These are phyloP conservation scores for Agrypnia vestita DNA, from an alignment of 1,140 invertebrate species.

Conservation along the genomic window DNA sequence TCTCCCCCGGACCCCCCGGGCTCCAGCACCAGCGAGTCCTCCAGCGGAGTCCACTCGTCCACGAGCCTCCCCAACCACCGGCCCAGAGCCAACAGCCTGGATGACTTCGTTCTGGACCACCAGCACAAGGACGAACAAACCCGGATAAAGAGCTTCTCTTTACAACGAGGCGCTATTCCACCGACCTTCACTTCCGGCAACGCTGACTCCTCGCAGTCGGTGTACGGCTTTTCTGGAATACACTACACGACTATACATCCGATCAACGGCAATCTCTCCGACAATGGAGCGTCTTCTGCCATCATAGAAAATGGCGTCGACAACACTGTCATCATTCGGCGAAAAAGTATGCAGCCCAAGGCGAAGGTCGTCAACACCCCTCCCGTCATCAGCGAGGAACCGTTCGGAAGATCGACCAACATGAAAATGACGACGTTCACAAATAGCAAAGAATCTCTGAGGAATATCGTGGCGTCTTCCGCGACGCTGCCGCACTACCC, in stretches of 20 bases:
- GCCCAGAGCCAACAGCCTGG: conserved; percentile 56
- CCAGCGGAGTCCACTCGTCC: conserved; percentile 83
- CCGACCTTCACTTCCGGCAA: conserved; percentile 63
- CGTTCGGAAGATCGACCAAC: conserved; percentile 82
- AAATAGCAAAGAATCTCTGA: conserved; percentile 72
- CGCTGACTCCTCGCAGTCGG: conserved; percentile 64
- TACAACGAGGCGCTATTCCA: conserved; percentile 63
- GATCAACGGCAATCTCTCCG: conserved; percentile 57
- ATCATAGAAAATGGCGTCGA: conserved; percentile 65
- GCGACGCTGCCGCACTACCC: conserved; percentile 80
- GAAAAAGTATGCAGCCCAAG: conserved; percentile 69
- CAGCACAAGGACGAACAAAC: conserved; percentile 66
- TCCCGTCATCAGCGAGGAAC: conserved; percentile 76
- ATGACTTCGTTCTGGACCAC: conserved; percentile 61
- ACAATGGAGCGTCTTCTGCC: conserved; percentile 56
- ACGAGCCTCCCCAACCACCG: conserved; percentile 71
- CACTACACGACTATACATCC: conserved; percentile 61
- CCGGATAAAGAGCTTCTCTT: conserved; percentile 66
- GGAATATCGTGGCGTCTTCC: conserved; percentile 73
- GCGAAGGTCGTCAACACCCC: conserved; percentile 62
- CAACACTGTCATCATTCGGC: conserved; percentile 78
- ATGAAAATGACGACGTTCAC: conserved; percentile 88
- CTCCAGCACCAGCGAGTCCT: conserved; percentile 79
- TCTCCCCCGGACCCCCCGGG: conserved; percentile 71
- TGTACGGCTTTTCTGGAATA: conserved; percentile 61